Percentiles rank a stretch among this genome's conserved stretches.
Conservation (phyloP, 2,113 vertebrate genomes). For the Leucopsar rothschildi region DNA sequence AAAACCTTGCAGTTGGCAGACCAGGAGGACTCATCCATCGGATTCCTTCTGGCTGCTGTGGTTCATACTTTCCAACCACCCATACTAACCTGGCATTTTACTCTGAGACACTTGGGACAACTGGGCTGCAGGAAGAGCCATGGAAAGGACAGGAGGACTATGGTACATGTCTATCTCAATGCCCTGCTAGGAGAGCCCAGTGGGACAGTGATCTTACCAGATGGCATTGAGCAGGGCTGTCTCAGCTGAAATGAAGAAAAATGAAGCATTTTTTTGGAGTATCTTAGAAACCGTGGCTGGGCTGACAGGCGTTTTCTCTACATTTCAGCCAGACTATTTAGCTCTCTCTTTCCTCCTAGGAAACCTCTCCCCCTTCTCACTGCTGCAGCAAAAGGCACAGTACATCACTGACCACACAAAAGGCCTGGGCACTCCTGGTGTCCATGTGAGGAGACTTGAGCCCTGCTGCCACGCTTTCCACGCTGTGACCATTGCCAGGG, state of each 20-base stretch:
- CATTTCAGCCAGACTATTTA: neutral
- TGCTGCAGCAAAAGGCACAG: neutral
- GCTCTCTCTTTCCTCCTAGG: neutral
- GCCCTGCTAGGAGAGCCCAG: neutral
- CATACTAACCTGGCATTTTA: neutral
- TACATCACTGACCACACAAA: neutral
- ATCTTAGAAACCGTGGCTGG: neutral
- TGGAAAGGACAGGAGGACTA: neutral
- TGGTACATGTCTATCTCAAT: neutral
- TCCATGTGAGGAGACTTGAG: neutral
- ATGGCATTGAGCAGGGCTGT: neutral
- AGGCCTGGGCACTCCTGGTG: neutral
- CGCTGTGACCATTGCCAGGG: neutral
- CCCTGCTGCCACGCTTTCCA: neutral
- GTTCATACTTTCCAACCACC: neutral
- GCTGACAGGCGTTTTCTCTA: neutral
- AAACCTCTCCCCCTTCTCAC: neutral
- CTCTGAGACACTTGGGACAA: neutral
- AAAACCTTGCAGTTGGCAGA: neutral
- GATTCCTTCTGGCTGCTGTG: neutral
- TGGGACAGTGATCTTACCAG: neutral
- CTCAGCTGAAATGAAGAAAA: neutral
- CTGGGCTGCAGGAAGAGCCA: neutral
- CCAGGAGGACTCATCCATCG: neutral
- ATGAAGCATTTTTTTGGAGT: neutral